A percentile compares a stretch with the other conserved stretches of the same genome.
Evolutionary conservation across 2,888 invertebrate genomes (phyloP).

Genomic region (Tenthredo livida): DNA sequence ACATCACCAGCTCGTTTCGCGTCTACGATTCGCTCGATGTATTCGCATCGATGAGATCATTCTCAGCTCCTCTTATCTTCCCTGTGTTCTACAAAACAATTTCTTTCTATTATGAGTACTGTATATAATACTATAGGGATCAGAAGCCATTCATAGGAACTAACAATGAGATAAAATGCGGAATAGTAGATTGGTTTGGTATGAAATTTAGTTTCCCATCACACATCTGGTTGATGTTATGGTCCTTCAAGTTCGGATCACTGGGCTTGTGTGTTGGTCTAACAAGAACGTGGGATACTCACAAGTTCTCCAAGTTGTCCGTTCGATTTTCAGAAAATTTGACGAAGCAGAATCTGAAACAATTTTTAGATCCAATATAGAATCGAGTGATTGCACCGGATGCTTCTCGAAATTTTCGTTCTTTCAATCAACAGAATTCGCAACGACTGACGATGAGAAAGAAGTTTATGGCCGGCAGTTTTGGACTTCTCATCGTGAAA

Average conservation of each 20-base stretch:
- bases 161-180: not conserved
- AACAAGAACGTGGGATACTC: not conserved
- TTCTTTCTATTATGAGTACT: too few relatives aligned
- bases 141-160: not conserved
- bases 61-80: not conserved
- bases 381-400: not conserved
- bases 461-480: not conserved
- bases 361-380: not conserved
- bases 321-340: not conserved
- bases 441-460: too few relatives aligned
- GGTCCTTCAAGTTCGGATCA: slow-evolving; percentile 11
- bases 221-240: not conserved
- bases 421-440: not conserved
- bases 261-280: not conserved
- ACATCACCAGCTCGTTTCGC: slow-evolving; percentile 19
- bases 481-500: not conserved
- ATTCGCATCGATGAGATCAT: not conserved
- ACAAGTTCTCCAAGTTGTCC: not conserved
- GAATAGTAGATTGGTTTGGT: not conserved
- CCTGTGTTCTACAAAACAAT: too few relatives aligned
- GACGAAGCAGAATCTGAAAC: not conserved
- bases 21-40: not conserved
- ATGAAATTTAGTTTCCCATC: not conserved
- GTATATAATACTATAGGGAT: too few relatives aligned
- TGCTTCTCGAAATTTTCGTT: too few relatives aligned